Conservation (phyloP, 2,113 vertebrate species). For the Diphyllodes magnificus region DNA sequence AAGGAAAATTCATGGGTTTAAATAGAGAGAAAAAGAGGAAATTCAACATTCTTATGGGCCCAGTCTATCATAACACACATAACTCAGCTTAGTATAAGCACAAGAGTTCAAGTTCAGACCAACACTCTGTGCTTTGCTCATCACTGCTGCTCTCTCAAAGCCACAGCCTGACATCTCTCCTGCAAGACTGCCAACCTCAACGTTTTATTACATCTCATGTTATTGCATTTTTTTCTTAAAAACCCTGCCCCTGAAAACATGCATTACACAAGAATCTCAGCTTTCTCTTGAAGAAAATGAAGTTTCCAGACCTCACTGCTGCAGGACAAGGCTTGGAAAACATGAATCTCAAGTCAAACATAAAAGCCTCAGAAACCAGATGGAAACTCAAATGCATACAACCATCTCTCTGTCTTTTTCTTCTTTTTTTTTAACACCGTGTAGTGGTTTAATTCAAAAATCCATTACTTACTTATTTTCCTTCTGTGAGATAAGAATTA, state of each 20-base stretch:
- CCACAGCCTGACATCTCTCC: neutral
- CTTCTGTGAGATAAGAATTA: too few relatives aligned
- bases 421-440: neutral
- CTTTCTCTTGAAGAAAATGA: slow-evolving; percentile 18
- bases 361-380: neutral
- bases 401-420: rapidly evolving
- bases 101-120: neutral
- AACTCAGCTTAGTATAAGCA: neutral
- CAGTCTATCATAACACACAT: neutral
- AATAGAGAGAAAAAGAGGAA: neutral
- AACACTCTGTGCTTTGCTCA: neutral
- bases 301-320: slow-evolving; percentile 4
- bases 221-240: neutral
- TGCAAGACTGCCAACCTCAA: neutral
- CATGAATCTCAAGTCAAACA: neutral
- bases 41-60: neutral
- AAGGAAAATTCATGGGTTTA: neutral
- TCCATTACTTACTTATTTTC: too few relatives aligned
- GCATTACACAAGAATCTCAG: neutral
- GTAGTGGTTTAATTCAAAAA: too few relatives aligned
- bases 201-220: neutral
- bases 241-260: neutral
- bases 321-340: slow-evolving; percentile 5
- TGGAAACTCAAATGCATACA: neutral
- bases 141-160: neutral